Evolutionary conservation across 2,113 vertebrate genomes (phyloP).

Genomic region (Scytalopus superciliaris): DNA sequence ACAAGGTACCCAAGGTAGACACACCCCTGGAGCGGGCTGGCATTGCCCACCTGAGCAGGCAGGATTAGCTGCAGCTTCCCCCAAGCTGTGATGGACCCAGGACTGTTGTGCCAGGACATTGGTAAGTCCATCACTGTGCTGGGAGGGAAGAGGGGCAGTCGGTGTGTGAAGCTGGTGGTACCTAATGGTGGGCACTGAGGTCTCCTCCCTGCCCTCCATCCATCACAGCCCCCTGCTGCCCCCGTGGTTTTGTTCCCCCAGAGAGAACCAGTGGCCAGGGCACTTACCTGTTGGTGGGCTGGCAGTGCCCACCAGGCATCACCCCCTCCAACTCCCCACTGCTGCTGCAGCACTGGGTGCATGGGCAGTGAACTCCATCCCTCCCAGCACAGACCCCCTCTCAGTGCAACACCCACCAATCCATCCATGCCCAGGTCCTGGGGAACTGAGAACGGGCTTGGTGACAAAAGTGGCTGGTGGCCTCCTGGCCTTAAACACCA

Average conservation of each 20-base stretch:
- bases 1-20: fast-evolving
- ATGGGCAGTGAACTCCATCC: background rate
- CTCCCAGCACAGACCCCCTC: background rate
- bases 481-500: background rate
- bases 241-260: background rate
- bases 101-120: background rate
- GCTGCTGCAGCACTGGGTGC: background rate
- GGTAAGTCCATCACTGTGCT: background rate
- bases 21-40: background rate
- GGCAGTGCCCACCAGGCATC: background rate
- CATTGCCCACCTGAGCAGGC: background rate
- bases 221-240: background rate
- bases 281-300: background rate
- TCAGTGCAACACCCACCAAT: background rate
- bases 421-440: background rate
- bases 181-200: background rate
- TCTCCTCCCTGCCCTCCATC: background rate
- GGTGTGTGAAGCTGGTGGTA: background rate
- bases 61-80: background rate
- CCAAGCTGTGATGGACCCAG: background rate
- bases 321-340: background rate
- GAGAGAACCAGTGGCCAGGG: background rate
- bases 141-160: background rate
- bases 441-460: fast-evolving
- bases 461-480: background rate